These are phyloP conservation scores for Coreoperca whiteheadi DNA, from an alignment of 2,113 vertebrate genomes.

Conservation along the genomic window DNA sequence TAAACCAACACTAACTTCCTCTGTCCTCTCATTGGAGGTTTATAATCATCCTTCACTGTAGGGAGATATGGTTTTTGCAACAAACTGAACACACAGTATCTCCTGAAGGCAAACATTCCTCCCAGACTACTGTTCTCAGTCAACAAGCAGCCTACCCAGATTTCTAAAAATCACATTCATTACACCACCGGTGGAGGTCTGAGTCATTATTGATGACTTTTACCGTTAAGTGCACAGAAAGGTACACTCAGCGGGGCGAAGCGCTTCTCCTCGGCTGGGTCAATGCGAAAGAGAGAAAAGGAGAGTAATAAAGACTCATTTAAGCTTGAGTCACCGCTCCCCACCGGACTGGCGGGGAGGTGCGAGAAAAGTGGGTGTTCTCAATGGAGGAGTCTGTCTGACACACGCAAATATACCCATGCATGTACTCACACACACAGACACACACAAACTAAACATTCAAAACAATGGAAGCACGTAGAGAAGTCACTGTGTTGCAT, in stretches of 20 bases:
- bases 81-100: neutral
- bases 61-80: neutral
- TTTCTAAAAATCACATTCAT: constrained; percentile 38
- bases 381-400: constrained; percentile 69
- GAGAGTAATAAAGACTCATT: constrained; percentile 50
- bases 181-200: constrained; percentile 30
- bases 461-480: constrained; percentile 34
- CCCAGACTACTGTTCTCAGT: neutral
- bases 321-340: constrained; percentile 68
- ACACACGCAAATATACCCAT: constrained; percentile 39
- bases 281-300: constrained; percentile 16
- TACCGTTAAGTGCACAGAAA: constrained; percentile 49
- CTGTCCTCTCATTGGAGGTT: neutral
- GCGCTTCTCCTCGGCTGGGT: constrained; percentile 16
- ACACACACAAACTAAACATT: constrained; percentile 10
- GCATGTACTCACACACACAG: neutral
- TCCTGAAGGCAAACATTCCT: constrained; percentile 16
- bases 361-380: constrained; percentile 64
- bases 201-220: constrained; percentile 70
- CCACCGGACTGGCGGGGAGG: constrained; percentile 54
- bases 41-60: neutral
- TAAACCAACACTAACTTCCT: neutral
- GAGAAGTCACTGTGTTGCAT: neutral
- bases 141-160: constrained; percentile 42
- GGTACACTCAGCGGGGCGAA: constrained; percentile 54